These are phyloP conservation scores for Drosophila ohnishii DNA, from an alignment of 1,140 invertebrate species.

Conservation along the genomic window DNA sequence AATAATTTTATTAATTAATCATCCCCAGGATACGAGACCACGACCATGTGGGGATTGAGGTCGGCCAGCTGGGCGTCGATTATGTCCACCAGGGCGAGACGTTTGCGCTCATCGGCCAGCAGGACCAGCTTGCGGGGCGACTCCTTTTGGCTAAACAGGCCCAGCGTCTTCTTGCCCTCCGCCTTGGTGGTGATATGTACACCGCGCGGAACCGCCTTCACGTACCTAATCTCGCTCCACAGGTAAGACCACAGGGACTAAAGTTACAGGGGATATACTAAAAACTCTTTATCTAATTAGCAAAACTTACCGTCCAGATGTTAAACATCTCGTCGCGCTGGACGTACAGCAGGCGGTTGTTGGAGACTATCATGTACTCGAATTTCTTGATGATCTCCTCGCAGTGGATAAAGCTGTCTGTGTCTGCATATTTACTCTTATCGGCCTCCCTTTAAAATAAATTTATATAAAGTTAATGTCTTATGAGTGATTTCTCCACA, in stretches of 20 bases:
- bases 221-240: conserved; percentile 62
- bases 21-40: neutral
- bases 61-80: conserved; percentile 68
- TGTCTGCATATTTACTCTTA: conserved; percentile 94
- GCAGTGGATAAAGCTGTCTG: conserved; percentile 94
- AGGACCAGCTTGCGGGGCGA: conserved; percentile 59
- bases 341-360: conserved; percentile 92
- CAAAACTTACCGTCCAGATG: conserved; percentile 86
- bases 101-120: conserved; percentile 55
- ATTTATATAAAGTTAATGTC: conserved; percentile 1
- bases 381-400: conserved; percentile 87
- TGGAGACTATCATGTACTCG: conserved; percentile 94
- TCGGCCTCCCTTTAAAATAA: conserved; percentile 87
- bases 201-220: conserved; percentile 47
- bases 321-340: conserved; percentile 92
- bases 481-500: neutral
- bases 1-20: too few relatives aligned
- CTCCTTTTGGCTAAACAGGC: conserved; percentile 63
- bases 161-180: conserved; percentile 71
- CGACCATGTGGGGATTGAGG: neutral
- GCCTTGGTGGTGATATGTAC: conserved; percentile 57
- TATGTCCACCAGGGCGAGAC: conserved; percentile 52
- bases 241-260: conserved; percentile 74
- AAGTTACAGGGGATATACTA: neutral
- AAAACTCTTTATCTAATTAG: neutral